A percentile compares a stretch with the other conserved stretches of the same genome.
phyloP scores from a whole-genome alignment of 1,140 invertebrate species.

The Meloidogyne hapla region DNA sequence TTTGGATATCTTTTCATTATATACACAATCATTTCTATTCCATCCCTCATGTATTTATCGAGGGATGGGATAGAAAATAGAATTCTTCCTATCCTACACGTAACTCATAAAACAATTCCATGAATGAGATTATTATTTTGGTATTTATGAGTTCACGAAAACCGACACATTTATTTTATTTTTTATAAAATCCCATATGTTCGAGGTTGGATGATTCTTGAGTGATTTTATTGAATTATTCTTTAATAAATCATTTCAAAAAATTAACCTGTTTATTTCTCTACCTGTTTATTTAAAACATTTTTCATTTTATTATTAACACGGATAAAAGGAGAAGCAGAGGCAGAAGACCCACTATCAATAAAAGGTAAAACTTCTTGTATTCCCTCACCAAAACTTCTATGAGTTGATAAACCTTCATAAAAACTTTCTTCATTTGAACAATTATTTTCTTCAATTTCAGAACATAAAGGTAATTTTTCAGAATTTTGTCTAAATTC shows the following conservation, averaged over 20 bases:
- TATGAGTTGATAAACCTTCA: slow-evolving; percentile 2
- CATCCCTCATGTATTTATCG: no score
- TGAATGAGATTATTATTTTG: no score
- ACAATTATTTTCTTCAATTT: not conserved
- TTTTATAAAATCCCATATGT: no score
- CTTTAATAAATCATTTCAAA: not conserved
- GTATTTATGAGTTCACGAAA: no score
- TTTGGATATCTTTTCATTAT: no score
- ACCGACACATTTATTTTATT: no score
- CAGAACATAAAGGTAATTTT: slow-evolving; percentile 4
- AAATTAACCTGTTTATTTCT: not conserved
- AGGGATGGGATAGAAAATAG: no score
- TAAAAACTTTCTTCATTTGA: not conserved
- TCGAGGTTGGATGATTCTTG: no score
- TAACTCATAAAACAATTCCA: no score
- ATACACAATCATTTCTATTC: no score
- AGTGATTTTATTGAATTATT: no score
- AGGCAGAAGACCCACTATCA: slow-evolving; percentile 28
- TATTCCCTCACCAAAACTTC: slow-evolving; percentile 59
- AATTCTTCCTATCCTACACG: no score
- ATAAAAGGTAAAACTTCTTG: slow-evolving; percentile 56
- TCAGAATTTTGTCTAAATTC: not conserved
- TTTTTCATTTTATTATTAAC: not conserved
- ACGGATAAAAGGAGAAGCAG: not conserved
- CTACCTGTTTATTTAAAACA: not conserved